A percentile compares a stretch with the other conserved stretches of the same genome.
Evolutionary conservation across 1,140 invertebrate genomes (phyloP).

Genomic region (Chrysoperla carnea): DNA sequence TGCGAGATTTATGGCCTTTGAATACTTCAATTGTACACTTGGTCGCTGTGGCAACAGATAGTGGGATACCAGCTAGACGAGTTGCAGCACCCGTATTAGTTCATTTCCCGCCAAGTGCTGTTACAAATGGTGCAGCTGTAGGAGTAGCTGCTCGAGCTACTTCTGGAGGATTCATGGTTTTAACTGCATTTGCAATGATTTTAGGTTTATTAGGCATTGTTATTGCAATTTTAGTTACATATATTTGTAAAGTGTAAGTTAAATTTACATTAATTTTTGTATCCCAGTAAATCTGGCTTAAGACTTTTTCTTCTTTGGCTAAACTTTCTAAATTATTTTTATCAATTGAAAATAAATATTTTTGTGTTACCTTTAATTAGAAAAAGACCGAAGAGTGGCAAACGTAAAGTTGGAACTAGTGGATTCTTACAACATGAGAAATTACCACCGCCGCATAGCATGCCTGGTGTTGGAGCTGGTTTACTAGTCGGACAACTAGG

Average conservation of each 20-base stretch:
- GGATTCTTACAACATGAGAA: constrained; percentile 22
- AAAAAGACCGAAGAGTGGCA: constrained; percentile 28
- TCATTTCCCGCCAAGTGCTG: constrained; percentile 31
- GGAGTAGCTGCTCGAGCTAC: constrained; percentile 27
- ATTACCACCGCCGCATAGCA: constrained; percentile 8
- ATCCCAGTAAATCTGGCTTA: too few relatives aligned
- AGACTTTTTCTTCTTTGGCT: too few relatives aligned
- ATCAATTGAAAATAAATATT: background rate
- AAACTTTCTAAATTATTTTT: constrained; percentile 4
- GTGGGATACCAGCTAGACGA: constrained; percentile 52
- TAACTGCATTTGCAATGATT: constrained; percentile 50
- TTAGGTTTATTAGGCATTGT: constrained; percentile 52
- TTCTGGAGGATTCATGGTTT: constrained; percentile 34
- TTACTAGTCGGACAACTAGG: constrained; percentile 8
- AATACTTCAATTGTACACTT: constrained; percentile 34
- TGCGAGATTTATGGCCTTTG: constrained; percentile 19
- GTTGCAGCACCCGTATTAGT: constrained; percentile 57
- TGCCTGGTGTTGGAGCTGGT: constrained; percentile 11
- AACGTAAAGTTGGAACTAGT: constrained; percentile 19
- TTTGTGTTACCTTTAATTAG: constrained; percentile 15
- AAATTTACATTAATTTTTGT: too few relatives aligned
- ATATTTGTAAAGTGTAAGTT: constrained; percentile 60
- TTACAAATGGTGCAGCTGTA: constrained; percentile 23
- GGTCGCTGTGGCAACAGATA: constrained; percentile 63
- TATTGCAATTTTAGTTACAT: constrained; percentile 51